These are phyloP conservation scores for Mellivora capensis DNA, from an alignment of 2,113 vertebrate genomes.

Conservation along the genomic window DNA sequence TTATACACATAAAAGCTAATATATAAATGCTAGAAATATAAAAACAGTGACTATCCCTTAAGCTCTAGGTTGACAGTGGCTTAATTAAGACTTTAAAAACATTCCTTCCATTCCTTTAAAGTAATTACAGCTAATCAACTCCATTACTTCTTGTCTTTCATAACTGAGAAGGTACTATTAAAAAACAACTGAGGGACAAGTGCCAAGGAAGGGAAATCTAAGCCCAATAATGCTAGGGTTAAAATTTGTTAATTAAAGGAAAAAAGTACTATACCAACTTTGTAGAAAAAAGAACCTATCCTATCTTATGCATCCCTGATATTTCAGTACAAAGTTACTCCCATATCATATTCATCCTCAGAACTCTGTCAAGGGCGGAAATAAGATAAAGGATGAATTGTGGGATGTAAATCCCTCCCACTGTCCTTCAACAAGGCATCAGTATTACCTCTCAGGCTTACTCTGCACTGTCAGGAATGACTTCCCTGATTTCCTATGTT, in stretches of 20 bases:
- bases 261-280: background rate
- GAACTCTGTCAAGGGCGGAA: background rate
- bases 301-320: background rate
- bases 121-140: conserved; percentile 49
- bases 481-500: background rate
- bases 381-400: background rate
- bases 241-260: background rate
- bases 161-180: conserved; percentile 45
- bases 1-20: background rate
- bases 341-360: background rate
- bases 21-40: conserved; percentile 42
- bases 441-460: background rate
- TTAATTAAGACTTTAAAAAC: conserved; percentile 66
- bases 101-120: conserved; percentile 70
- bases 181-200: conserved; percentile 60
- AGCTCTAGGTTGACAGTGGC: conserved; percentile 54
- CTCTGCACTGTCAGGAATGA: background rate
- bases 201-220: conserved; percentile 7
- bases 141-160: conserved; percentile 29
- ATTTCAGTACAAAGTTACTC: background rate
- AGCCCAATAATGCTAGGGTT: background rate
- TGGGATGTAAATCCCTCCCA: background rate
- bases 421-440: background rate
- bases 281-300: background rate
- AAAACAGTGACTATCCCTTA: conserved; percentile 17